Conservation (phyloP, 2,797 vertebrate genomes). For the Bufotes viridis region DNA sequence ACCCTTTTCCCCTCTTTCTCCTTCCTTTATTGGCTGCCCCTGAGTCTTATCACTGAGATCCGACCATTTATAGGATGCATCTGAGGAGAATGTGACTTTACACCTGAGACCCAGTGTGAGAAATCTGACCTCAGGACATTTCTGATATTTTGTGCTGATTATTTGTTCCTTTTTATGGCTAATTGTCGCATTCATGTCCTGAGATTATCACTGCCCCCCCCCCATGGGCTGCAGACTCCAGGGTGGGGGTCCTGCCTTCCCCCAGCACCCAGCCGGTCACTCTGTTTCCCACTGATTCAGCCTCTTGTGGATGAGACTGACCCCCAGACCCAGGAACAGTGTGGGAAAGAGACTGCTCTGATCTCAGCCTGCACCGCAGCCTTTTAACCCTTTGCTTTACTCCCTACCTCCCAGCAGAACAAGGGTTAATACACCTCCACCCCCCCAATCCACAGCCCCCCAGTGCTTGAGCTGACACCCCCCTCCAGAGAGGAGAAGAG, state of each 20-base stretch:
- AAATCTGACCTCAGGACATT: too few relatives aligned
- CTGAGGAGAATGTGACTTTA: too few relatives aligned
- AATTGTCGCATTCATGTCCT: too few relatives aligned
- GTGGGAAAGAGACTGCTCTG: slow-evolving; percentile 32
- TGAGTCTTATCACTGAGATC: not conserved
- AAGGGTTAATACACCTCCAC: slow-evolving; percentile 12
- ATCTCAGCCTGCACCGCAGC: not conserved
- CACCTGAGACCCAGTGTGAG: not conserved
- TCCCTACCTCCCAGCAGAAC: not conserved
- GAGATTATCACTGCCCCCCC: too few relatives aligned
- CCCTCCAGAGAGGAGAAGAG: not conserved
- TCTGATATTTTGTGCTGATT: too few relatives aligned
- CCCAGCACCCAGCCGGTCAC: not conserved
- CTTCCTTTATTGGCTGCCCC: too few relatives aligned
- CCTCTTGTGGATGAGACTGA: slow-evolving; percentile 4
- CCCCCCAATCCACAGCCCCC: not conserved
- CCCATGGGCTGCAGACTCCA: too few relatives aligned
- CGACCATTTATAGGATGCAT: not conserved
- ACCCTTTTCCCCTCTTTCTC: too few relatives aligned
- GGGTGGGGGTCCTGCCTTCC: not conserved
- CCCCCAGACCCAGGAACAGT: not conserved
- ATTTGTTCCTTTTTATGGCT: too few relatives aligned
- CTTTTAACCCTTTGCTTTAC: not conserved
- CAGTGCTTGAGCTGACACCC: not conserved
- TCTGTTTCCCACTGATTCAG: not conserved